Percentiles rank a stretch among this genome's conserved stretches.
Conservation (phyloP, 2,888 invertebrate genomes). For the Elmis aenea region DNA sequence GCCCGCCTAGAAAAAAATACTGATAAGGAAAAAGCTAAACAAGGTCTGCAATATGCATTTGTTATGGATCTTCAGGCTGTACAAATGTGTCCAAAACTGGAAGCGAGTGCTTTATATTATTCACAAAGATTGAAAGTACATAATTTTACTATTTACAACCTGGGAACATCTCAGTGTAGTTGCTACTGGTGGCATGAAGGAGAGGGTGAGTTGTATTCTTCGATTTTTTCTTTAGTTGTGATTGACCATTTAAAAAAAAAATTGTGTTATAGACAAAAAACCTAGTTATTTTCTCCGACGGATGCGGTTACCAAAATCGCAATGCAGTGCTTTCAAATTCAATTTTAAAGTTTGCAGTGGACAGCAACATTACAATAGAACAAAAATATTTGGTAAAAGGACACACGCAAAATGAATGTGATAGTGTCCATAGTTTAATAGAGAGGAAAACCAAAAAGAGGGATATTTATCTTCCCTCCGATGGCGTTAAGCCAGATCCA, state of each 20-base stretch:
- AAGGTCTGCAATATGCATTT: neutral
- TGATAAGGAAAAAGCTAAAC: constrained; percentile 1
- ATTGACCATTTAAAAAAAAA: constrained; percentile 6
- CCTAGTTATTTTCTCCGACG: constrained; percentile 22
- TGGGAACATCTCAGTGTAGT: constrained; percentile 4
- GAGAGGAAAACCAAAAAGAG: no score
- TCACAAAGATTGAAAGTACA: constrained; percentile 4
- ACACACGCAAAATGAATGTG: no score
- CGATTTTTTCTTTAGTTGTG: constrained; percentile 5
- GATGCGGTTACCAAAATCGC: constrained; percentile 24
- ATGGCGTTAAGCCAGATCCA: no score
- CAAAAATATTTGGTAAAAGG: constrained; percentile 22
- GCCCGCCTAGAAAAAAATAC: constrained; percentile 11
- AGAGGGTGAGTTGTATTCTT: constrained; percentile 6
- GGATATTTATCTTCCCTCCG: no score
- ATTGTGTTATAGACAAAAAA: no score
- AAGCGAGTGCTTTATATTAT: constrained; percentile 2
- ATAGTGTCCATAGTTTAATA: no score
- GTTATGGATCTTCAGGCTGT: constrained; percentile 4
- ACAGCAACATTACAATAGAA: constrained; percentile 4
- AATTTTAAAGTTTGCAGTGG: constrained; percentile 11
- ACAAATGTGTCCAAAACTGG: constrained; percentile 1
- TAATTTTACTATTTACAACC: constrained; percentile 9
- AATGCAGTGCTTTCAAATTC: constrained; percentile 21
- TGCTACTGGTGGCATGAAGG: constrained; percentile 10